phyloP scores from a whole-genome alignment of 2,113 vertebrate genomes.

The Etheostoma cragini region DNA sequence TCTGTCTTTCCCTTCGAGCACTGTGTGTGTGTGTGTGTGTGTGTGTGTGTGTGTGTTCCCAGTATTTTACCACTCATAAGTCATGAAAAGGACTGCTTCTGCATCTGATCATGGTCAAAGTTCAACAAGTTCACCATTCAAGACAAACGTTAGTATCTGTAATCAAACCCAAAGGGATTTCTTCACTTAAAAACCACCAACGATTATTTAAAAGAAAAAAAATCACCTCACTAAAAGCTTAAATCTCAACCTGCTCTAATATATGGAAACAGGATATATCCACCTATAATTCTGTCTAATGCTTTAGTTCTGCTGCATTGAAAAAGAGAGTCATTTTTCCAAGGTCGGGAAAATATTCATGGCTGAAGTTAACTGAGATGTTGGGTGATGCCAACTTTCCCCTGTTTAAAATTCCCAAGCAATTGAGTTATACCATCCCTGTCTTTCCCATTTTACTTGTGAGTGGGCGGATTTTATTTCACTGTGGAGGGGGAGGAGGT shows the following conservation, averaged over 20 bases:
- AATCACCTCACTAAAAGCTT: slow-evolving; percentile 19
- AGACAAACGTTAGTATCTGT: slow-evolving; percentile 11
- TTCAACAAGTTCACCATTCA: slow-evolving; percentile 63
- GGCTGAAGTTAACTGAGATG: slow-evolving; percentile 77
- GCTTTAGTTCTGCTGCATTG: slow-evolving; percentile 65
- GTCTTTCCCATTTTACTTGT: slow-evolving; percentile 75
- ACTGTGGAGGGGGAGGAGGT: slow-evolving; percentile 41
- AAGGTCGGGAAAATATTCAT: slow-evolving; percentile 80
- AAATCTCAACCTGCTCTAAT: slow-evolving; percentile 60
- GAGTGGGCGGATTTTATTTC: slow-evolving; percentile 74
- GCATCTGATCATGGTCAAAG: slow-evolving; percentile 70
- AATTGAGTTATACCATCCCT: slow-evolving; percentile 81
- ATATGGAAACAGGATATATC: slow-evolving; percentile 44
- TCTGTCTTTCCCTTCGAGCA: slow-evolving; percentile 64
- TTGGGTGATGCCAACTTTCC: slow-evolving; percentile 82
- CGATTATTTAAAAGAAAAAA: background rate
- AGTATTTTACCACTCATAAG: slow-evolving; percentile 72
- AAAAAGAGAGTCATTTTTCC: slow-evolving; percentile 72
- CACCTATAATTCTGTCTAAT: slow-evolving; percentile 52
- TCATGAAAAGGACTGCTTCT: slow-evolving; percentile 69
- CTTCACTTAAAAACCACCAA: slow-evolving; percentile 12
- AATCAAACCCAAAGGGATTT: slow-evolving; percentile 6
- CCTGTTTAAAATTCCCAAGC: slow-evolving; percentile 85
- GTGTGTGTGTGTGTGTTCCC: slow-evolving; percentile 51
- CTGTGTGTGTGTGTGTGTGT: slow-evolving; percentile 44